A percentile compares a stretch with the other conserved stretches of the same genome.
Evolutionary conservation across 2,113 vertebrate species (phyloP).

Genomic region (Meriones unguiculatus): DNA sequence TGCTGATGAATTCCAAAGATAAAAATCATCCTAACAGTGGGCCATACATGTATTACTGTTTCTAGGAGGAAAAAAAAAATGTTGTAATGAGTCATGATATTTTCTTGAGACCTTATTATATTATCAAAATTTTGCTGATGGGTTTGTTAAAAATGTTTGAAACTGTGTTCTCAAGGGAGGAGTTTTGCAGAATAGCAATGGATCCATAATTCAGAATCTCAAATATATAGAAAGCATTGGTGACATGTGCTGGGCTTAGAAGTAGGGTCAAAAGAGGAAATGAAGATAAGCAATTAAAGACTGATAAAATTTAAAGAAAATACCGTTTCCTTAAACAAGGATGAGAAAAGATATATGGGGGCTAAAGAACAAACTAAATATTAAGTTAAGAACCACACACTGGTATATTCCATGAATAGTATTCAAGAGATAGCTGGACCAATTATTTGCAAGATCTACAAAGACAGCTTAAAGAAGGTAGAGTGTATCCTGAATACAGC

Average conservation of each 20-base stretch:
- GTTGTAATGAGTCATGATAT: not conserved
- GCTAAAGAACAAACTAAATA: not conserved
- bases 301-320: not conserved
- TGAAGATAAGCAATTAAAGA: not conserved
- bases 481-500: not conserved
- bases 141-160: not conserved
- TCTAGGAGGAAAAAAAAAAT: slow-evolving; percentile 25
- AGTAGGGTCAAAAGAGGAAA: not conserved
- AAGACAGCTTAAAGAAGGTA: not conserved
- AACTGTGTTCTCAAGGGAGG: not conserved
- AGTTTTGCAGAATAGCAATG: not conserved
- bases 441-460: not conserved
- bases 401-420: not conserved
- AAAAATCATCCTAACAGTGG: not conserved
- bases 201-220: not conserved
- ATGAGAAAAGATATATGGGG: not conserved
- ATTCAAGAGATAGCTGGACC: not conserved
- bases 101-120: slow-evolving; percentile 2
- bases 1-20: slow-evolving; percentile 41
- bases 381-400: not conserved
- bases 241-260: not conserved
- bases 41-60: not conserved
- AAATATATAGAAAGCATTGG: not conserved
- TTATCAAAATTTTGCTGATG: slow-evolving; percentile 10
- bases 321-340: not conserved